phyloP scores from a whole-genome alignment of 1,140 invertebrate genomes.

The Globodera rostochiensis region DNA sequence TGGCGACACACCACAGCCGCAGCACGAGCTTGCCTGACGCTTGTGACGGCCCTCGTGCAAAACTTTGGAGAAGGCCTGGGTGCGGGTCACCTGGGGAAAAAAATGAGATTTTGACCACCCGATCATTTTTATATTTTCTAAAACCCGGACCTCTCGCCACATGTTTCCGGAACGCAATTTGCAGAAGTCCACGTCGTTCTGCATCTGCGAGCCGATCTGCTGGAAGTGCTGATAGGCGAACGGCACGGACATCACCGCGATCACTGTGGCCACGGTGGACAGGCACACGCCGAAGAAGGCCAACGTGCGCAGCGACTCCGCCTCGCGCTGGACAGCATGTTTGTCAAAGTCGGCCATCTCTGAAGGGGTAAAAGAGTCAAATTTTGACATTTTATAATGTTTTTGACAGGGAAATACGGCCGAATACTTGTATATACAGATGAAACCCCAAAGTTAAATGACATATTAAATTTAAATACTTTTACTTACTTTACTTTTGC shows the following conservation, averaged over 20 bases:
- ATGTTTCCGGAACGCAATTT: slow-evolving; percentile 57
- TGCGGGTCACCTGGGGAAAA: slow-evolving; percentile 15
- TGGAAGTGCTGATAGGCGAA: slow-evolving; percentile 55
- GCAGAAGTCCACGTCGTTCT: slow-evolving; percentile 62
- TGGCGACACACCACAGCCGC: slow-evolving; percentile 18
- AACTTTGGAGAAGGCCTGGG: slow-evolving; percentile 7
- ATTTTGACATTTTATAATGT: no score
- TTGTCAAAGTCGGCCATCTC: neutral
- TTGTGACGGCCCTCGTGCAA: neutral
- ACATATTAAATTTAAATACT: no score
- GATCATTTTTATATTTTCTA: no score
- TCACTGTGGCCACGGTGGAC: slow-evolving; percentile 55
- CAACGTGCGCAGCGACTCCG: slow-evolving; percentile 47
- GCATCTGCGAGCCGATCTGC: slow-evolving; percentile 59
- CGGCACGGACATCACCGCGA: slow-evolving; percentile 55
- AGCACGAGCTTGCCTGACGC: slow-evolving; percentile 17
- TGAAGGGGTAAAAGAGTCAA: no score
- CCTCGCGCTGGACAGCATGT: slow-evolving; percentile 24
- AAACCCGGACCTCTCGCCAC: slow-evolving; percentile 54
- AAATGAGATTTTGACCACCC: neutral
- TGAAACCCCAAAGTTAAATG: no score
- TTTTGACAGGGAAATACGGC: no score
- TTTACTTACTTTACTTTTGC: no score
- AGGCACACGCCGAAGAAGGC: slow-evolving; percentile 58
- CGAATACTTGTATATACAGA: no score